Conservation (phyloP, 2,113 vertebrate species). For the Dicerorhinus sumatrensis region DNA sequence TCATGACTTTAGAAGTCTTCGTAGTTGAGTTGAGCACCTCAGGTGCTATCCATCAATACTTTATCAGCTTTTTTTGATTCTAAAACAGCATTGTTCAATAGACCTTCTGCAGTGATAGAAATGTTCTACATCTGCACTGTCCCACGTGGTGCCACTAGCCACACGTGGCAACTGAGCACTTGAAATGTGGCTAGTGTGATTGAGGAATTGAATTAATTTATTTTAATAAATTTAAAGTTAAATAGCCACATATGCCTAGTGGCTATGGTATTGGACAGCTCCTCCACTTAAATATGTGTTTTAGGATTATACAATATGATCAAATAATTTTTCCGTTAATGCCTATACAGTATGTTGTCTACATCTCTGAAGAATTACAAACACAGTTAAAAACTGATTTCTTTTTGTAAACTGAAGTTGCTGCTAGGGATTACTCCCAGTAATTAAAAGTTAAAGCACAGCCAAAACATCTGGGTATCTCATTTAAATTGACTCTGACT, state of each 20-base stretch:
- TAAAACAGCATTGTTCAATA: background rate
- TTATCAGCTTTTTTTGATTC: background rate
- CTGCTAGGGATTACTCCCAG: background rate
- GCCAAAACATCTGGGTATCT: background rate
- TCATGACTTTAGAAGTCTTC: background rate
- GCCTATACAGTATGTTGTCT: background rate
- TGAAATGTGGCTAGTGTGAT: background rate
- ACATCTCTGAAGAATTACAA: background rate
- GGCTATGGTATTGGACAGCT: background rate
- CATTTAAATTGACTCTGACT: conserved; percentile 3
- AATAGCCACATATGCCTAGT: background rate
- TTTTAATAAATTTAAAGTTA: conserved; percentile 10
- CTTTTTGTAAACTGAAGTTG: background rate
- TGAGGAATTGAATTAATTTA: background rate
- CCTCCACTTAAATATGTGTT: background rate
- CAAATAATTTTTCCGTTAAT: background rate
- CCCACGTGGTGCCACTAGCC: background rate
- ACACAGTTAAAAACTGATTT: background rate
- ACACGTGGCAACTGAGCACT: background rate
- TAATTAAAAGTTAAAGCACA: background rate
- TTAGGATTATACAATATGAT: background rate
- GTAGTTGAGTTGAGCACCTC: background rate
- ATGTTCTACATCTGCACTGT: background rate
- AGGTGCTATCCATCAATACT: background rate
- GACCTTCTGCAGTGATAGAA: background rate